Percentiles rank a stretch among this genome's conserved stretches.
Evolutionary conservation across 2,797 vertebrate genomes (phyloP).

Genomic region (Stomatorhinus walkeri): DNA sequence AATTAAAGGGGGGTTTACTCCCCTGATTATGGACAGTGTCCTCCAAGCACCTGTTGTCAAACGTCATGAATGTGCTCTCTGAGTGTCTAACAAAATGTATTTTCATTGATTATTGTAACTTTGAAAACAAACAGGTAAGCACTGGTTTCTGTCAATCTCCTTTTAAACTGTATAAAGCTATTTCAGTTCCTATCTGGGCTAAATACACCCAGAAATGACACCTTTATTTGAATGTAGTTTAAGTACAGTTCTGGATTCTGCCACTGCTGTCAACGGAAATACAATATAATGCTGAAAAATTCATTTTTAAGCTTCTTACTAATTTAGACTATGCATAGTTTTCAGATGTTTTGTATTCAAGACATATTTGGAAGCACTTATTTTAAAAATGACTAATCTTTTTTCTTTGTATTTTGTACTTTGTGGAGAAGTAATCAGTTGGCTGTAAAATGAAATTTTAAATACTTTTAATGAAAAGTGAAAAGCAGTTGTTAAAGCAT

Average conservation of each 20-base stretch:
- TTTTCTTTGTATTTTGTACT: constrained; percentile 54
- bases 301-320: constrained; percentile 48
- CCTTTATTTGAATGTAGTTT: neutral
- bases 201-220: neutral
- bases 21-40: neutral
- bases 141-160: neutral
- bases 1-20: neutral
- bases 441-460: constrained; percentile 64
- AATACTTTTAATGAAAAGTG: constrained; percentile 67
- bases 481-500: constrained; percentile 48
- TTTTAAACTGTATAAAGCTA: neutral
- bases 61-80: neutral
- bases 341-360: constrained; percentile 62
- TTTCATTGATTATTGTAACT: neutral
- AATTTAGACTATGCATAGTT: constrained; percentile 60
- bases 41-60: neutral
- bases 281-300: constrained; percentile 56
- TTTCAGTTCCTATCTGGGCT: neutral
- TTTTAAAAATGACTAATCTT: constrained; percentile 54
- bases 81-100: neutral
- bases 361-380: constrained; percentile 48
- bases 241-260: constrained; percentile 8
- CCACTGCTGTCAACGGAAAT: constrained; percentile 34
- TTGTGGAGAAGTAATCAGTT: constrained; percentile 53
- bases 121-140: neutral